Evolutionary conservation across 2,797 vertebrate species (phyloP), one percentile per base, ranked within the genome.

Genomic region (Karalla daura): DNA sequence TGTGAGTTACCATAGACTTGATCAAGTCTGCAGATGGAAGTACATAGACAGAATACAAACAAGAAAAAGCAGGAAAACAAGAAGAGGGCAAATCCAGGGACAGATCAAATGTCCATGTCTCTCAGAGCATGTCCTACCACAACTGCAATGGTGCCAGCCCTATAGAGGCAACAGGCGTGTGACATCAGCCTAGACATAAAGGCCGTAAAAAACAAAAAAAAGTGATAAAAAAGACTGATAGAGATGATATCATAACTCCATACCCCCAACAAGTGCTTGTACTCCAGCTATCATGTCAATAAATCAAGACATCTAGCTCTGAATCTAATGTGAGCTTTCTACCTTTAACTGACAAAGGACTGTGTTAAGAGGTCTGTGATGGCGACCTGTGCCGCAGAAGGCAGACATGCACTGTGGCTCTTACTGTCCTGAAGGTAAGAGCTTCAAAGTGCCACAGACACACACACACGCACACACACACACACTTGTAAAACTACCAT

Each of bases 391-490:
- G 80, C 87, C 94, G 89, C 80, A 82, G 70, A 45, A 81, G 84
- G 61, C 90, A 91, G 53, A 92, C 93, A 81, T 93, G 94, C 0
- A 50, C 63, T 0, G 43, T 52, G 24, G 90, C 95, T 17, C 88
- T 70, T 2, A 85, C 82, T 41, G 92, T 92, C 43, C 76, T 92
- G 55, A 70, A 94, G 94, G 91, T 93, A 93, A 21, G 5, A 32
- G 54, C 30, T 67, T 35, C 44, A 58, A 45, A 46, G 9, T 23
- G 15, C 28, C 33, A 24, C 39, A 63, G 21, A 55, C 49, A 39
- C 13, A 24, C 21, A 17, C 2, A 41, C 50, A 46, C 41, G 68
- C 15, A 28, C 17, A 17, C 2, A 36, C 40, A 41, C 41, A 70
- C 36, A 37, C 4, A 2, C 14, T 46, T 62, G 24, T 45, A 27